Conservation (phyloP, 2,888 invertebrate species). For the Podabrus alpinus region DNA sequence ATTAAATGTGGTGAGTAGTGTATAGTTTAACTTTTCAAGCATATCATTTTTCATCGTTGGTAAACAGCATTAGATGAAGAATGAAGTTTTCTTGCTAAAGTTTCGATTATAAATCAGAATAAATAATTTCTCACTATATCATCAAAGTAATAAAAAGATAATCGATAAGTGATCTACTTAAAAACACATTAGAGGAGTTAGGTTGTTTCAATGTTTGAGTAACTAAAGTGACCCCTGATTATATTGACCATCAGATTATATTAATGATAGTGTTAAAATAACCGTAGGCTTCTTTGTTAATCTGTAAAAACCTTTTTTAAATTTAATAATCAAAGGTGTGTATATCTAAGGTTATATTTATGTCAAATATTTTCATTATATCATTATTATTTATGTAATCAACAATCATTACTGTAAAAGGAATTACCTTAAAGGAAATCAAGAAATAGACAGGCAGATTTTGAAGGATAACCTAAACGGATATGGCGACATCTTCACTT, state of each 20-base stretch:
- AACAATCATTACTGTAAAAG: neutral
- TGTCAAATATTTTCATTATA: neutral
- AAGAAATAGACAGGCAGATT: too few species aligned
- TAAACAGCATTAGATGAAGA: neutral
- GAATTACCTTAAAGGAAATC: too few species aligned
- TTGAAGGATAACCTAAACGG: too few species aligned
- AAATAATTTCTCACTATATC: conserved; percentile 1
- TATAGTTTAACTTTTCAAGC: neutral
- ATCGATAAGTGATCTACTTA: conserved; percentile 8
- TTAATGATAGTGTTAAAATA: conserved; percentile 21
- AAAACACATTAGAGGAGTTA: neutral
- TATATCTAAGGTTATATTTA: neutral
- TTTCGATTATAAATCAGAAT: neutral
- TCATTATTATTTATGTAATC: neutral
- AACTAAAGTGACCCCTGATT: conserved; percentile 28
- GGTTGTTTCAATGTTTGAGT: conserved; percentile 1
- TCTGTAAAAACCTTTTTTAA: neutral
- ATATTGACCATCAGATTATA: conserved; percentile 24
- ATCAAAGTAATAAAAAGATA: conserved; percentile 5
- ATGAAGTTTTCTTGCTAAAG: neutral
- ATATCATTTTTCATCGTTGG: neutral
- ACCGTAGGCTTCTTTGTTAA: conserved; percentile 6
- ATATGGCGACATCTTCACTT: too few species aligned
- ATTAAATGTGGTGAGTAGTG: neutral
- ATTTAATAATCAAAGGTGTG: neutral